Evolutionary conservation across 2,888 invertebrate genomes (phyloP), one percentile per base, ranked within the genome.

Genomic region (Drosophila rellima): DNA sequence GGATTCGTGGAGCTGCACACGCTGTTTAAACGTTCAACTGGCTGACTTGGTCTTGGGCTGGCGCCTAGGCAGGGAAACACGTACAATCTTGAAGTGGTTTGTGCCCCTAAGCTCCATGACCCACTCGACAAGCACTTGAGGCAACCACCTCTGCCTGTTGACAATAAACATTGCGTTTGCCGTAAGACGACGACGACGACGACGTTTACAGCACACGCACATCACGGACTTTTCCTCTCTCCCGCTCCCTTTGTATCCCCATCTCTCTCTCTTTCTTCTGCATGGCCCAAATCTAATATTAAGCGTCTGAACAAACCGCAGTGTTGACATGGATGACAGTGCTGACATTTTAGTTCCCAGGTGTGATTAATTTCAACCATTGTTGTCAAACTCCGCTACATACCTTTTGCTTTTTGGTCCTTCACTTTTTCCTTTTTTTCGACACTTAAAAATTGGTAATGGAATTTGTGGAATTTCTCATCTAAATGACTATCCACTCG

Each of bases 131-230:
- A 80, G 59, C 83, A 84, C 83, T 83, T 78, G 87, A 83, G 87
- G 84, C 87, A 59, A 63, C 76, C 73, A 72, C 69, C 79, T 79
- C 70, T 80, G 76, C 67, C 76, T 80, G 82, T 83, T 83, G 87
- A 83, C 83, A 83, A 83, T 87, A 84, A 83, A 87, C 83, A 83
- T 84, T 84, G 82, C 84, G 69, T 72, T 76, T 80, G 66, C 76
- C 61, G 48, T 63, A 52, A 48, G 50, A 59, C 26, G 64, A 50
- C 33, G 26, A 31, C n/a, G 37, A 45, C 23, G 26, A 29, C 44
- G 37, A 45, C 23, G 39, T 35, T 56, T 47, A 42, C 37, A 56
- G 74, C 55, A 65, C 59, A 56, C 59, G 39, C 55, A 59, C 20
- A n/a, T 35, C 31, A 35, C 18, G 29, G 8, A n/a, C 10, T 20